phyloP scores from a whole-genome alignment of 2,113 vertebrate species.

The Ageneiosus marmoratus region DNA sequence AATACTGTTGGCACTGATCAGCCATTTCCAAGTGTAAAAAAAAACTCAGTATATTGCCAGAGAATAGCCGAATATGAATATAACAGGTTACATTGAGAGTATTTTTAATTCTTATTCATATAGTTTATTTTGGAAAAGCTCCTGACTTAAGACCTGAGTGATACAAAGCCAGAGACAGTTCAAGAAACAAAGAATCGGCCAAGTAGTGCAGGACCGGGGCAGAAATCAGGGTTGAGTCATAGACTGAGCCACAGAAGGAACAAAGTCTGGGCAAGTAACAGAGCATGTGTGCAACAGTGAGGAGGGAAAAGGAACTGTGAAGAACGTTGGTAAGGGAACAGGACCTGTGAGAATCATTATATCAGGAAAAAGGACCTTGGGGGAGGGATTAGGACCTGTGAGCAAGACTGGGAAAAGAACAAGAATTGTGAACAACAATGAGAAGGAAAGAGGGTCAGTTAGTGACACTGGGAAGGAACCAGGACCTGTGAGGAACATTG shows the following conservation, averaged over 20 bases:
- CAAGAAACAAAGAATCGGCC: not conserved
- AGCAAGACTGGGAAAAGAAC: not conserved
- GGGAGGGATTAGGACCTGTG: not conserved
- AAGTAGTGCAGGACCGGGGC: not conserved
- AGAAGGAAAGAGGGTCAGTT: not conserved
- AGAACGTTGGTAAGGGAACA: not conserved
- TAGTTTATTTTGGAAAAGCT: not conserved
- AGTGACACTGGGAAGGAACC: too few relatives aligned
- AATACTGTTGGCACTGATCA: not conserved
- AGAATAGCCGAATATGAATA: not conserved
- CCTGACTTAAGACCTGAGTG: not conserved
- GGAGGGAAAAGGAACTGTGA: not conserved
- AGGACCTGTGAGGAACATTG: not conserved
- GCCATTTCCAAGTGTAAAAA: not conserved
- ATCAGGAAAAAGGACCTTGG: not conserved
- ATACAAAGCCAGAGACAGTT: not conserved
- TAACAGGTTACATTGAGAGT: not conserved
- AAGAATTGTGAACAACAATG: not conserved
- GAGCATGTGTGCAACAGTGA: not conserved
- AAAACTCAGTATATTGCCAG: not conserved
- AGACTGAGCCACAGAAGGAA: not conserved
- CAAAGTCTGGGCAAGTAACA: not conserved
- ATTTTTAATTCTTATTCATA: not conserved
- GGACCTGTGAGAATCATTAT: not conserved
- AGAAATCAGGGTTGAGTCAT: not conserved